phyloP scores from a whole-genome alignment of 2,113 vertebrate species.

The Antidorcas marsupialis region DNA sequence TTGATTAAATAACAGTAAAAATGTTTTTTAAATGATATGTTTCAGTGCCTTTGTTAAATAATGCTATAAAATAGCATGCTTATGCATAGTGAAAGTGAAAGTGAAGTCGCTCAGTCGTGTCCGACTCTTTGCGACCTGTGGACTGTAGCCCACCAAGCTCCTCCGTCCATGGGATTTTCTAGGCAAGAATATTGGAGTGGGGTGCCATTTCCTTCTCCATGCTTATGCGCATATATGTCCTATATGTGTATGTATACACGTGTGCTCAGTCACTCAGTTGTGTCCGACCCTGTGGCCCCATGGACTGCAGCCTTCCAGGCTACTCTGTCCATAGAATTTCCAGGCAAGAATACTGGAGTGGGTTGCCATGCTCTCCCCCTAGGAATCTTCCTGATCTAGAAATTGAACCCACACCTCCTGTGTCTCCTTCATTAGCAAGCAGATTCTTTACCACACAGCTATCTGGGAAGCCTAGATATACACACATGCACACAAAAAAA shows the following conservation, averaged over 20 bases:
- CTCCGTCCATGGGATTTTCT: too few species aligned
- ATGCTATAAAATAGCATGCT: background rate
- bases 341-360: background rate
- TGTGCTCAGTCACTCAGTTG: accelerated
- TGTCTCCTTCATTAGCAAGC: background rate
- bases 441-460: background rate
- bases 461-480: background rate
- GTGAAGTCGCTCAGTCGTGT: too few species aligned
- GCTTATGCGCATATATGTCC: accelerated
- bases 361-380: background rate
- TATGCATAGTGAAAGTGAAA: too few species aligned
- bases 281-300: background rate
- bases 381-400: background rate
- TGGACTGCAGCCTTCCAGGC: background rate
- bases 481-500: background rate
- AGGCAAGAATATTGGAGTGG: too few species aligned
- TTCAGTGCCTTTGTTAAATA: background rate
- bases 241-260: background rate
- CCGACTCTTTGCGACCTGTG: too few species aligned
- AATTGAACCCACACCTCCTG: background rate
- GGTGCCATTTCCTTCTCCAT: background rate
- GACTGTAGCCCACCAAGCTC: too few species aligned
- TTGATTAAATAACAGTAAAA: background rate
- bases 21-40: background rate
- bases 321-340: background rate